phyloP scores from a whole-genome alignment of 2,113 vertebrate genomes.

The Zapus hudsonius region DNA sequence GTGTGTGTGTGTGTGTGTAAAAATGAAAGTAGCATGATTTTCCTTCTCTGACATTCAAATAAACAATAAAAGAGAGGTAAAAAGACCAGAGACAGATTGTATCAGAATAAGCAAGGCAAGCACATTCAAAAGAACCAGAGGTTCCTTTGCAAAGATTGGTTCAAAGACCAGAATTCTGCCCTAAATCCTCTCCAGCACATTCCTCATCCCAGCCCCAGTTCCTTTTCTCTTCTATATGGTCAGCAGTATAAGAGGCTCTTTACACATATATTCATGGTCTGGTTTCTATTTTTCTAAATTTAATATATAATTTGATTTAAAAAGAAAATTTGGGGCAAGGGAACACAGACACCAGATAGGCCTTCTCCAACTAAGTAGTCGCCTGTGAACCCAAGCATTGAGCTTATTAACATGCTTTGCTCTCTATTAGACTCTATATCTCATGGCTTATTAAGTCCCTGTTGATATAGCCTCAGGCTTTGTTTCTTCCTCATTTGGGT shows the following conservation, averaged over 20 bases:
- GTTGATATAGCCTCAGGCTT: constrained; percentile 54
- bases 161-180: neutral
- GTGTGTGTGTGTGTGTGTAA: no score
- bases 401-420: constrained; percentile 71
- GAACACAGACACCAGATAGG: constrained; percentile 24
- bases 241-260: neutral
- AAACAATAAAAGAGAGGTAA: neutral
- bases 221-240: neutral
- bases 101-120: neutral
- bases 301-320: neutral
- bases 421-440: constrained; percentile 67
- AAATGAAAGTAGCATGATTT: neutral
- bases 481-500: constrained; percentile 59
- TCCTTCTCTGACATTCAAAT: neutral
- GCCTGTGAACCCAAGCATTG: constrained; percentile 39
- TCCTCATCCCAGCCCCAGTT: neutral
- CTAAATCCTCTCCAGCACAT: neutral
- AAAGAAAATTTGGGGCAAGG: neutral
- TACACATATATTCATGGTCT: neutral
- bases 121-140: neutral
- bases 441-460: constrained; percentile 71
- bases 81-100: neutral
- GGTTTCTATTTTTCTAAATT: no score
- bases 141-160: neutral
- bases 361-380: constrained; percentile 54